A percentile compares a stretch with the other conserved stretches of the same genome.
These are phyloP conservation scores for Falco berigora DNA, from an alignment of 2,797 vertebrate species.

Conservation along the genomic window DNA sequence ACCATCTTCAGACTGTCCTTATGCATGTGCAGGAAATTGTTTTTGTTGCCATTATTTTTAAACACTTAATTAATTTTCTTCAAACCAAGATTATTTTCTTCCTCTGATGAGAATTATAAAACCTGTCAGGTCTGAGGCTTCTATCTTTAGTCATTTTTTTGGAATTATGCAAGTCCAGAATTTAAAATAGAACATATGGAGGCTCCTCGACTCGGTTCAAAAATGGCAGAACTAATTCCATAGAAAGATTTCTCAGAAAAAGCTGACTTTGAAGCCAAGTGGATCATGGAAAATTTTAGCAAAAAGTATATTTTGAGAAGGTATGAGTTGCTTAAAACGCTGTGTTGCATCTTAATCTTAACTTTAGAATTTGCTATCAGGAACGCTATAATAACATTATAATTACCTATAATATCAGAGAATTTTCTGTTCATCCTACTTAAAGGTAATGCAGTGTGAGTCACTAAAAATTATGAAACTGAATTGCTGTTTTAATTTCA, in stretches of 20 bases:
- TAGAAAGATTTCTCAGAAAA: constrained; percentile 48
- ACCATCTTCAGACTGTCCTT: background rate
- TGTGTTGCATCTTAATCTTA: constrained; percentile 43
- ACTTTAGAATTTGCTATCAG: constrained; percentile 48
- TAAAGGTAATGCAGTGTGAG: constrained; percentile 63
- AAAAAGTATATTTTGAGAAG: constrained; percentile 47
- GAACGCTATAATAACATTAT: constrained; percentile 62
- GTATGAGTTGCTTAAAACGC: constrained; percentile 30
- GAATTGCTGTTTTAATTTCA: constrained; percentile 62
- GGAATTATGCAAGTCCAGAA: constrained; percentile 58
- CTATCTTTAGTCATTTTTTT: constrained; percentile 53
- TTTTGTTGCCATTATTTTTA: constrained; percentile 18
- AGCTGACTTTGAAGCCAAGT: constrained; percentile 50
- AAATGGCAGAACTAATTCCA: constrained; percentile 62
- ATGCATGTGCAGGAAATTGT: background rate
- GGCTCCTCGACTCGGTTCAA: constrained; percentile 37
- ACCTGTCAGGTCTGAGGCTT: constrained; percentile 42
- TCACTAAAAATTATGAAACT: constrained; percentile 68
- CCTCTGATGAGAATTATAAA: constrained; percentile 46
- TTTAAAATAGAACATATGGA: constrained; percentile 61
- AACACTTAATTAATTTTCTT: constrained; percentile 36
- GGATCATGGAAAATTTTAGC: constrained; percentile 57
- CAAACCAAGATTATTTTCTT: constrained; percentile 23
- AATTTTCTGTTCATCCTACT: constrained; percentile 66
- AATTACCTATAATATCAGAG: constrained; percentile 68